Evolutionary conservation across 2,888 invertebrate genomes (phyloP).

Genomic region (Odontocerum albicorne): DNA sequence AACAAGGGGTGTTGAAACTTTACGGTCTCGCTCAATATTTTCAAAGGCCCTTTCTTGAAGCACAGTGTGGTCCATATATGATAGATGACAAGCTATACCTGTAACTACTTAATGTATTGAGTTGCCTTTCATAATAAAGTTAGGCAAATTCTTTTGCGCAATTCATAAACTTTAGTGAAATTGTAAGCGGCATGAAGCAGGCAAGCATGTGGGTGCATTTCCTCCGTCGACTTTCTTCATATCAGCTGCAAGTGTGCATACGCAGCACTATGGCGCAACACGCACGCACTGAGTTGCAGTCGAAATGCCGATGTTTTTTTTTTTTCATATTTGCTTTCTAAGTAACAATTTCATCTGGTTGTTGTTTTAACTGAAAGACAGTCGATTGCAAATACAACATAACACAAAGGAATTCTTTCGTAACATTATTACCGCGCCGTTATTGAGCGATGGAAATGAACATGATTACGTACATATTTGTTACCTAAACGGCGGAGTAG

Average conservation of each 20-base stretch:
- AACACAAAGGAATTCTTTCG: conserved; percentile 32
- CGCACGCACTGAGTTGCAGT: conserved; percentile 28
- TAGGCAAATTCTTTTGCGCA: too few relatives aligned
- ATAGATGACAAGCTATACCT: too few relatives aligned
- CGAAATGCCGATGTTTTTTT: conserved; percentile 18
- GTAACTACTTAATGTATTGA: too few relatives aligned
- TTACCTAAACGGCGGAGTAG: conserved; percentile 19
- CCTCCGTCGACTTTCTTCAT: not conserved
- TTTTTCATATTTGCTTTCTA: conserved; percentile 34
- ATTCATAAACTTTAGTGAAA: too few relatives aligned
- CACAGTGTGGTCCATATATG: too few relatives aligned
- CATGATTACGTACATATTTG: conserved; percentile 31
- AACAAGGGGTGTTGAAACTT: too few relatives aligned
- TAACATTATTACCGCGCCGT: conserved; percentile 25
- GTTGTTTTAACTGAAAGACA: conserved; percentile 34
- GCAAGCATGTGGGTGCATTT: not conserved
- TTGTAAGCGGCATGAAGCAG: too few relatives aligned
- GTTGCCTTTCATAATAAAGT: too few relatives aligned
- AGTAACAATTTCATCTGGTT: conserved; percentile 32
- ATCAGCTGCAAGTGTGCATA: not conserved
- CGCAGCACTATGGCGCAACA: conserved; percentile 10
- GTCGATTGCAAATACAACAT: conserved; percentile 27
- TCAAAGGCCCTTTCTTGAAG: too few relatives aligned
- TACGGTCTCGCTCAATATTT: too few relatives aligned
- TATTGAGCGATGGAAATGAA: conserved; percentile 30